phyloP scores from a whole-genome alignment of 2,888 invertebrate genomes.

The Drosophila cognata region DNA sequence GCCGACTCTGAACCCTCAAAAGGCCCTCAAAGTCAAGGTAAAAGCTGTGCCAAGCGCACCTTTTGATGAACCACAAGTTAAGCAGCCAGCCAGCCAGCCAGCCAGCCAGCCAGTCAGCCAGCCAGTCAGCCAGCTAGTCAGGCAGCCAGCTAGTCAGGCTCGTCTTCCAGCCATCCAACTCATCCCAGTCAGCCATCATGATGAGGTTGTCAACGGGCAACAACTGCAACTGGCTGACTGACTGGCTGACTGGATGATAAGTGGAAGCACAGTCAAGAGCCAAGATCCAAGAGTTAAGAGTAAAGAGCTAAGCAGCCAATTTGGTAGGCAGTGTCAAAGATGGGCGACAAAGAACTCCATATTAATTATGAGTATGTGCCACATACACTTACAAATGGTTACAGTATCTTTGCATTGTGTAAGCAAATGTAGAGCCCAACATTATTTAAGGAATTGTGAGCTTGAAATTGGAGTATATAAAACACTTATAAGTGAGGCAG shows the following conservation, averaged over 20 bases:
- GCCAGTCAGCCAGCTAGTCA: conserved; percentile 16
- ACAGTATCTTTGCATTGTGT: background rate
- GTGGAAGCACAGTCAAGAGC: conserved; percentile 10
- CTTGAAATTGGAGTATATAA: background rate
- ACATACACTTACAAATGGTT: background rate
- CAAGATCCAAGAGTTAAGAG: background rate
- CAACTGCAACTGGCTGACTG: conserved; percentile 22
- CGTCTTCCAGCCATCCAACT: conserved; percentile 3
- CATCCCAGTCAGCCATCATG: conserved; percentile 49
- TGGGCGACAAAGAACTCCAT: conserved; percentile 45
- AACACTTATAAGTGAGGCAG: background rate
- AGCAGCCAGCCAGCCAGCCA: conserved; percentile 13
- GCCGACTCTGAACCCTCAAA: conserved; percentile 18
- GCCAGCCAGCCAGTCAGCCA: background rate
- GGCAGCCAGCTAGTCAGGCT: conserved; percentile 22
- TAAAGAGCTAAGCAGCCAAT: conserved; percentile 43
- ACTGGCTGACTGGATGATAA: conserved; percentile 12
- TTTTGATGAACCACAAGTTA: conserved; percentile 48
- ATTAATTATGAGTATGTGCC: conserved; percentile 56
- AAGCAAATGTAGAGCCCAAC: fast-evolving
- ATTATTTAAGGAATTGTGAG: fast-evolving
- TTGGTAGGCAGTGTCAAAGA: conserved; percentile 63
- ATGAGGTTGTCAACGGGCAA: conserved; percentile 71
- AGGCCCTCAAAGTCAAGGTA: conserved; percentile 50
- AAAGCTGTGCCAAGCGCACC: conserved; percentile 27